Conservation (phyloP, 2,113 vertebrate genomes). For the Athene cunicularia region DNA sequence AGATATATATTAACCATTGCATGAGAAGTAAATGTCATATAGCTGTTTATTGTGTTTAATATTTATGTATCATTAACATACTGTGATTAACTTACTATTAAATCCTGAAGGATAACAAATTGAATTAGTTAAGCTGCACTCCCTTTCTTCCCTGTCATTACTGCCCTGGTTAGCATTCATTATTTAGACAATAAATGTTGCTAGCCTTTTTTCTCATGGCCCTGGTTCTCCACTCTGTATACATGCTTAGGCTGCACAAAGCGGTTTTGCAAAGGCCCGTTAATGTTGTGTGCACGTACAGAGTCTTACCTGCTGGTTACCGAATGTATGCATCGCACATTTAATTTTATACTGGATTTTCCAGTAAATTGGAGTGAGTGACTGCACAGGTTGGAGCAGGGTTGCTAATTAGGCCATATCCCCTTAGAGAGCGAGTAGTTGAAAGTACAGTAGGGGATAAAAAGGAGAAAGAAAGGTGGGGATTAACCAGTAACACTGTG, state of each 20-base stretch:
- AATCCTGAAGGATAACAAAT: constrained; percentile 26
- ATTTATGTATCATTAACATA: constrained; percentile 35
- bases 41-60: constrained; percentile 2
- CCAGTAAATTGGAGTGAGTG: not conserved
- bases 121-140: not conserved
- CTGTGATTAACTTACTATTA: not conserved
- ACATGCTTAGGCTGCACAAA: not conserved
- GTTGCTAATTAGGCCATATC: not conserved
- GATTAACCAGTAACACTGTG: not conserved
- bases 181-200: not conserved
- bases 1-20: not conserved
- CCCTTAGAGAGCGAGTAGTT: not conserved
- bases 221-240: not conserved
- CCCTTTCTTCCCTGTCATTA: not conserved
- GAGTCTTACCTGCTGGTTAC: not conserved
- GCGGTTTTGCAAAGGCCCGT: not conserved
- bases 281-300: not conserved
- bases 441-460: not conserved
- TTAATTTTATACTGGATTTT: not conserved
- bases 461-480: not conserved
- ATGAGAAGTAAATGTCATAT: not conserved
- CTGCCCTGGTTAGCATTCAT: not conserved
- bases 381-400: not conserved
- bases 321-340: not conserved
- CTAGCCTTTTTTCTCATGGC: not conserved